Evolutionary conservation across 2,797 vertebrate genomes (phyloP).

Genomic region (Channa striata): DNA sequence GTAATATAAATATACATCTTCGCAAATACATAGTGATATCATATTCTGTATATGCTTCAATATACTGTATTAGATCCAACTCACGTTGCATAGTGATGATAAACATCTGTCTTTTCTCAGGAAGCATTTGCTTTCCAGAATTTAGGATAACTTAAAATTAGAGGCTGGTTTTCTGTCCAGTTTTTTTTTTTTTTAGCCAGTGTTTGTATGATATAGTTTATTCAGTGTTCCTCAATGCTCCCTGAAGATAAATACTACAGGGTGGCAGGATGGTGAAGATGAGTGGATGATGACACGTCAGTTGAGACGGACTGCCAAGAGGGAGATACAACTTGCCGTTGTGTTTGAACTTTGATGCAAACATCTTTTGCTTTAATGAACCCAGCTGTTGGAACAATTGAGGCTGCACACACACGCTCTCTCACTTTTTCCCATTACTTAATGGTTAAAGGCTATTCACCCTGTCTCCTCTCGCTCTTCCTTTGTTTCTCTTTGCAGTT

Average conservation of each 20-base stretch:
- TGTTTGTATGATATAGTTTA: slow-evolving; percentile 62
- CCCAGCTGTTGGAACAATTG: slow-evolving; percentile 29
- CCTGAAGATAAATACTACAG: slow-evolving; percentile 50
- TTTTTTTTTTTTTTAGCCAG: slow-evolving; percentile 24
- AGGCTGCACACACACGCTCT: background rate
- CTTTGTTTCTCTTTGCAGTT: background rate
- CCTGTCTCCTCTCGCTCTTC: background rate
- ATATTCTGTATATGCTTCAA: slow-evolving; percentile 41
- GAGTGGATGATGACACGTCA: slow-evolving; percentile 23
- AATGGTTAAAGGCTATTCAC: background rate
- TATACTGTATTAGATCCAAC: slow-evolving; percentile 24
- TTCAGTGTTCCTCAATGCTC: slow-evolving; percentile 27
- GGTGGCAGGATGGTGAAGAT: slow-evolving; percentile 20
- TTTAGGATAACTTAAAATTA: slow-evolving; percentile 33
- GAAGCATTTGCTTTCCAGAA: slow-evolving; percentile 40
- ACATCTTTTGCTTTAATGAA: slow-evolving; percentile 47
- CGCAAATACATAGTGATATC: slow-evolving; percentile 24
- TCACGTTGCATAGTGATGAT: slow-evolving; percentile 35
- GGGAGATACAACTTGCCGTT: slow-evolving; percentile 35
- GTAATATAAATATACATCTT: slow-evolving; percentile 23
- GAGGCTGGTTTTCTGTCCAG: background rate
- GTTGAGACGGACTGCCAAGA: slow-evolving; percentile 9
- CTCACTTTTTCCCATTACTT: slow-evolving; percentile 31
- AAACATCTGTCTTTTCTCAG: slow-evolving; percentile 61
- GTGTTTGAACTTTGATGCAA: slow-evolving; percentile 23